Percentiles rank a stretch among this genome's conserved stretches.
Conservation (phyloP, 2,888 invertebrate species). For the Coenonympha arcania region DNA sequence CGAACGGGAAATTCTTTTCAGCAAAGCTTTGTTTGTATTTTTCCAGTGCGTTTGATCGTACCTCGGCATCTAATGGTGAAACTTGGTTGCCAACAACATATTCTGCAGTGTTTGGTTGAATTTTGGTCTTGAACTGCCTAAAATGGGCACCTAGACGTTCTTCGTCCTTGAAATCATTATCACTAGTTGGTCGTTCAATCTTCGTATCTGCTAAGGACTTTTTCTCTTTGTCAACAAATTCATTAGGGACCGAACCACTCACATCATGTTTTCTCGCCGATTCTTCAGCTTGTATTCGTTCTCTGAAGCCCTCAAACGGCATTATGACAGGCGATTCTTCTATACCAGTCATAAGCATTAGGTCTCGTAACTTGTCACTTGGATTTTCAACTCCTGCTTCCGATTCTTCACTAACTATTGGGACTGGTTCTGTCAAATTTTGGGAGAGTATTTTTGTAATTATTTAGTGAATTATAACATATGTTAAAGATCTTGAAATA, state of each 20-base stretch:
- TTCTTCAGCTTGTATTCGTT: conserved; percentile 55
- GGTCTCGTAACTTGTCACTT: conserved; percentile 58
- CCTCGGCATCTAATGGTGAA: conserved; percentile 61
- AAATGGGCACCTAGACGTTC: conserved; percentile 68
- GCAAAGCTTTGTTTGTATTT: conserved; percentile 66
- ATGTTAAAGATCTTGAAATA: neutral
- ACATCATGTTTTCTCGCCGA: conserved; percentile 35
- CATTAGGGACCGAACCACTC: conserved; percentile 32
- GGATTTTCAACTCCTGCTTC: conserved; percentile 45
- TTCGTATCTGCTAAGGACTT: conserved; percentile 54
- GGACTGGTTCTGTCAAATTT: conserved; percentile 13
- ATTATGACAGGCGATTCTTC: conserved; percentile 55
- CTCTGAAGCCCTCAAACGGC: conserved; percentile 65
- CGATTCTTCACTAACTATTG: conserved; percentile 32
- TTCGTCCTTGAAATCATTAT: conserved; percentile 54
- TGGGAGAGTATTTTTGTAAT: conserved; percentile 3
- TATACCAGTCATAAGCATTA: conserved; percentile 50
- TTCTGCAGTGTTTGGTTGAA: conserved; percentile 58
- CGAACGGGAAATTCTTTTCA: conserved; percentile 66
- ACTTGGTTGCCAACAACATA: conserved; percentile 58
- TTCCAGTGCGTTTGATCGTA: conserved; percentile 60
- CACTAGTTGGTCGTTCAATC: conserved; percentile 33
- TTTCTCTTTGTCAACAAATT: conserved; percentile 52
- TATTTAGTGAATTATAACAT: neutral
- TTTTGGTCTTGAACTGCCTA: conserved; percentile 56